These are phyloP conservation scores for Drosophila tani DNA, from an alignment of 1,140 invertebrate genomes.

Conservation along the genomic window DNA sequence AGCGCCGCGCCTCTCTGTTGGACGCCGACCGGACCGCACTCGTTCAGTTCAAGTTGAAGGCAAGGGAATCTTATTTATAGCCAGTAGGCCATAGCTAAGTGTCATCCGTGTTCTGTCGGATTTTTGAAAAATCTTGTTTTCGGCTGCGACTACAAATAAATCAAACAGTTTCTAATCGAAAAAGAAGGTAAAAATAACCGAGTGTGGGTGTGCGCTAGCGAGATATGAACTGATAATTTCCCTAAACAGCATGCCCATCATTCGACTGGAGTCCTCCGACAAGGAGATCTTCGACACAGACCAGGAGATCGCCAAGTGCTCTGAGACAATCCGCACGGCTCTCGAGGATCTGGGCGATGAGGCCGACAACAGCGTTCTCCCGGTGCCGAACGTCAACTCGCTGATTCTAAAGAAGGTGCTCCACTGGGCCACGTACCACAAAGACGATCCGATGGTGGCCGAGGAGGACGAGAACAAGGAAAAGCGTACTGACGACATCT, in stretches of 20 bases:
- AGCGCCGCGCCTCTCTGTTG: background rate
- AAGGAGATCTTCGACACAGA: conserved; percentile 98
- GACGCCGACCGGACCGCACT: conserved; percentile 11
- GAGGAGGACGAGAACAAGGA: conserved; percentile 99
- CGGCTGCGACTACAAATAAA: conserved; percentile 42
- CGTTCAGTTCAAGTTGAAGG: conserved; percentile 58
- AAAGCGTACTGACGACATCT: conserved; percentile 99
- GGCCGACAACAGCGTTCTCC: conserved; percentile 96
- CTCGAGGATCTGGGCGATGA: conserved; percentile 98
- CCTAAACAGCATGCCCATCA: conserved; percentile 90
- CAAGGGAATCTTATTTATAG: conserved; percentile 56
- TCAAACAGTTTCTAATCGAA: conserved; percentile 19
- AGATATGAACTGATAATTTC: conserved; percentile 1
- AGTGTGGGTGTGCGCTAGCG: conserved; percentile 14
- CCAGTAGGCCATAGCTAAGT: conserved; percentile 56
- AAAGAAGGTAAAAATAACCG: conserved; percentile 21
- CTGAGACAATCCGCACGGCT: conserved; percentile 99
- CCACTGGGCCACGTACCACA: conserved; percentile 96
- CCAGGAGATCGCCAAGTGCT: conserved; percentile 98
- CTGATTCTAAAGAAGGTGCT: conserved; percentile 99
- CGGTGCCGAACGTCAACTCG: conserved; percentile 98
- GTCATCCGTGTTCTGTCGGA: conserved; percentile 29
- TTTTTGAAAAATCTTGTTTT: conserved; percentile 29
- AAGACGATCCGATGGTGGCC: conserved; percentile 96
- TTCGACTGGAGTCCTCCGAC: conserved; percentile 95